Evolutionary conservation across 2,888 invertebrate genomes (phyloP), one percentile per base, ranked within the genome.

Genomic region (Nymphalis c-album): DNA sequence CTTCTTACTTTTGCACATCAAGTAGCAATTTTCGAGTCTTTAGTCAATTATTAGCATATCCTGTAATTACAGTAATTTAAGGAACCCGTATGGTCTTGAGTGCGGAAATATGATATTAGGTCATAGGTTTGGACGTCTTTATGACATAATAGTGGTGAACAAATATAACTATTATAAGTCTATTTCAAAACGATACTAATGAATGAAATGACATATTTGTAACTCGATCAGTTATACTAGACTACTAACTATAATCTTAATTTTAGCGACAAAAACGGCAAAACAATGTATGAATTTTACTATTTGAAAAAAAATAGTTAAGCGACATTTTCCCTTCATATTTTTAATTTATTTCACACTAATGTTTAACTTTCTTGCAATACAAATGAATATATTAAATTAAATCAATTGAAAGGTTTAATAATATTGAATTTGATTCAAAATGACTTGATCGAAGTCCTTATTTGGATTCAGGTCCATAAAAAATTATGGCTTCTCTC

Each of bases 1-100:
- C 48, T 48, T 22, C 20, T n/a, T 48, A 47, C n/a, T 57, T 48
- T 67, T 58, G 40, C 58, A 18, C 48, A 40, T 45, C 53, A 47
- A 62, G 65, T 48, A 58, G 40, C 48, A 61, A 68, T 70, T 58
- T 67, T 70, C 65, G 22, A 67, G 68, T 70, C 67, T 82, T 88
- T 80, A 87, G 86, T 78, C 90, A 88, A 89, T 90, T 90, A 90
- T 90, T 89, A 87, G 84, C 88, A 88, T 88, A 87, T 90, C 90
- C 90, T 88, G 88, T 75, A 75, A 79, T 87, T 84, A 82, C 60
- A 75, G 76, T 73, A 74, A 76, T 75, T 76, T 78, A 76, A 77
- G 70, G 71, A 69, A 75, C 84, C 83, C 79, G 84, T 80, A 83
- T 82, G 77, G 75, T 74, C 50, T 69, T 20, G 18, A 59, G 45